Conservation (phyloP, 2,888 invertebrate species). For the Ramazzottius varieornatus region DNA sequence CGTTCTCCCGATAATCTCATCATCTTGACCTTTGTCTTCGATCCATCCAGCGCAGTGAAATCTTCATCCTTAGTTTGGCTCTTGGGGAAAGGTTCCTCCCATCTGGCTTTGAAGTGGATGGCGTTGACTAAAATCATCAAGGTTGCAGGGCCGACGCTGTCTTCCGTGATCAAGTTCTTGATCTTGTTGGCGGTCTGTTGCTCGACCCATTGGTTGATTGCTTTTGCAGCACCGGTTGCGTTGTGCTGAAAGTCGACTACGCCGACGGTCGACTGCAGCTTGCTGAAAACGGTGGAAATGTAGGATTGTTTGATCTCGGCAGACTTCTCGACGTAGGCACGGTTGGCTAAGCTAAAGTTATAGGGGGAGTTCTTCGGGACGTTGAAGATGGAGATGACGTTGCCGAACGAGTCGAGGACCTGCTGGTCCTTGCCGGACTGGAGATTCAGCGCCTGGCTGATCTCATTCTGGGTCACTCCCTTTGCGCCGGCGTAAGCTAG, state of each 20-base stretch:
- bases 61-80: conserved; percentile 8
- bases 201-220: conserved; percentile 6
- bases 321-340: conserved; percentile 37
- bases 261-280: conserved; percentile 29
- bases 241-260: conserved; percentile 32
- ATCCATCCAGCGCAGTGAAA: conserved; percentile 9
- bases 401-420: conserved; percentile 13
- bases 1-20: neutral
- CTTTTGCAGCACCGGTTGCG: neutral
- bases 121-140: conserved; percentile 11
- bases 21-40: conserved; percentile 5
- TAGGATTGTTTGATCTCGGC: conserved; percentile 26
- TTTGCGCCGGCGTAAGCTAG: conserved; percentile 47
- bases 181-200: conserved; percentile 3
- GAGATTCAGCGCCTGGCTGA: conserved; percentile 36
- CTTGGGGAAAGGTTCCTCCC: conserved; percentile 11
- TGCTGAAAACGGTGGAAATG: conserved; percentile 34
- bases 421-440: conserved; percentile 39
- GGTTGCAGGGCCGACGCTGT: conserved; percentile 7
- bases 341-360: conserved; percentile 48
- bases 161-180: conserved; percentile 32
- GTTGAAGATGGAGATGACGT: conserved; percentile 7
- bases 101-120: conserved; percentile 13
- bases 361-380: conserved; percentile 23
- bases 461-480: conserved; percentile 5